phyloP scores from a whole-genome alignment of 2,888 invertebrate genomes.

The Beris chalybata region DNA sequence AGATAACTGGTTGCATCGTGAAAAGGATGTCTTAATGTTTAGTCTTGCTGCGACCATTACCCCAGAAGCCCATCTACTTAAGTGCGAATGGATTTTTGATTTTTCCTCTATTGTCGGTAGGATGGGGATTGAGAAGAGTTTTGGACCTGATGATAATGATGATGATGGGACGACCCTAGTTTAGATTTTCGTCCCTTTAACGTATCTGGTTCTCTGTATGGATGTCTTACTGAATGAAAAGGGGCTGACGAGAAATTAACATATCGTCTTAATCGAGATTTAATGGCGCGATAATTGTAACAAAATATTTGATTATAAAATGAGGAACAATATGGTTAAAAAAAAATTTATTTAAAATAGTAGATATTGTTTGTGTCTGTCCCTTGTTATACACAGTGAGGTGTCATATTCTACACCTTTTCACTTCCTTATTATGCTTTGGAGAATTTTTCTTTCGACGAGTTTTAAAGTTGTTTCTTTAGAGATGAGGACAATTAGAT shows the following conservation, averaged over 20 bases:
- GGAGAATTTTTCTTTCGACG: neutral
- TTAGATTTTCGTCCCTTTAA: neutral
- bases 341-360: neutral
- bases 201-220: neutral
- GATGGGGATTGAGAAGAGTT: neutral
- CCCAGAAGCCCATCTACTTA: no score
- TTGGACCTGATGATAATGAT: neutral
- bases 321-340: neutral
- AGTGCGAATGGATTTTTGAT: no score
- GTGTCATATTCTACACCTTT: conserved; percentile 25
- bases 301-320: conserved; percentile 31
- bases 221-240: conserved; percentile 1
- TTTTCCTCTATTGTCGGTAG: neutral
- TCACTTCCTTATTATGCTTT: neutral
- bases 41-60: no score
- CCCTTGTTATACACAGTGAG: neutral
- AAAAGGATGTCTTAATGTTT: no score
- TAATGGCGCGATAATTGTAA: conserved; percentile 35
- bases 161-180: conserved; percentile 6
- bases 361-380: neutral
- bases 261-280: conserved; percentile 35
- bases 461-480: neutral
- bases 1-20: no score
- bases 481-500: conserved; percentile 1
- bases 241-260: conserved; percentile 31